Evolutionary conservation across 2,113 vertebrate species (phyloP).

Genomic region (Mormyrus lacerda): DNA sequence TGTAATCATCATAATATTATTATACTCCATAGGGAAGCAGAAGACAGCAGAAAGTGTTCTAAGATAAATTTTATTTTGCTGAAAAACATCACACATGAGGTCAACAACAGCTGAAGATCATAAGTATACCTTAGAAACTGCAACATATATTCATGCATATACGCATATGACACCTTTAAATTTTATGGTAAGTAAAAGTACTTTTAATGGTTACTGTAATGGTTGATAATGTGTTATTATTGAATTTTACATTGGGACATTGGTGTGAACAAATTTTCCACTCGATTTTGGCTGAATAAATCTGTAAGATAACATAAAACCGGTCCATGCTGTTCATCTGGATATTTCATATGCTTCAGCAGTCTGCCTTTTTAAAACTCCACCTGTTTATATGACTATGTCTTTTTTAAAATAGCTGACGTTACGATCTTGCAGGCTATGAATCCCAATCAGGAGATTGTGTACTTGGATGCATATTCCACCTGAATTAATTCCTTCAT

Average conservation of each 20-base stretch:
- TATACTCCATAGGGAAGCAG: background rate
- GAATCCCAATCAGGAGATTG: background rate
- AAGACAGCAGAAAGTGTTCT: background rate
- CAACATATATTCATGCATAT: background rate
- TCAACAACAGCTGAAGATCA: background rate
- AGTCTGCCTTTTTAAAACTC: background rate
- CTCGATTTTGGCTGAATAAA: background rate
- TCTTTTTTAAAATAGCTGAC: background rate
- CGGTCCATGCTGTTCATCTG: background rate
- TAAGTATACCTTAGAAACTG: background rate
- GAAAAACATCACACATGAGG: background rate
- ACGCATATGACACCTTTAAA: background rate
- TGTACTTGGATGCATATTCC: background rate
- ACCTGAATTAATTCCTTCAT: background rate
- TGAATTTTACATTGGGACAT: background rate
- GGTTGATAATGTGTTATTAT: background rate
- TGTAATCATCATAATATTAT: background rate
- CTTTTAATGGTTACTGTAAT: background rate
- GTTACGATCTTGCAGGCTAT: background rate
- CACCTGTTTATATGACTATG: background rate
- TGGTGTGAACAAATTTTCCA: background rate
- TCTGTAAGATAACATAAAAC: background rate
- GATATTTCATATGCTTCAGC: background rate
- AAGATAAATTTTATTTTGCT: background rate
- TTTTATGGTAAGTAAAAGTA: background rate